phyloP scores from a whole-genome alignment of 2,888 invertebrate genomes.

The Calliscelio sp. region DNA sequence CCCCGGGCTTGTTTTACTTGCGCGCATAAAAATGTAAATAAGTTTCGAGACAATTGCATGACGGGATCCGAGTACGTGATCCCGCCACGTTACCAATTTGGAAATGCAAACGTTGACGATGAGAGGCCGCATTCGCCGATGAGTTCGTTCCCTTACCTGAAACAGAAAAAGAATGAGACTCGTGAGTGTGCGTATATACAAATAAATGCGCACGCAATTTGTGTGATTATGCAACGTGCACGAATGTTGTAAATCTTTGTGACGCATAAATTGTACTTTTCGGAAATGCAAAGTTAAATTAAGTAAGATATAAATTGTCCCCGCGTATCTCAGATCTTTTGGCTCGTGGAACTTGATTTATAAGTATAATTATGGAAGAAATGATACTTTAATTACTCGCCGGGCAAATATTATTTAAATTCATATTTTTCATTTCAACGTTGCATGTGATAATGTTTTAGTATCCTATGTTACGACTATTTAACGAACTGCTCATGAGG shows the following conservation, averaged over 20 bases:
- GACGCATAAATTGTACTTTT: constrained; percentile 57
- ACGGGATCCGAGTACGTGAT: background rate
- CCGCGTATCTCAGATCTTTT: constrained; percentile 56
- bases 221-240: constrained; percentile 47
- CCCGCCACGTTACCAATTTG: constrained; percentile 40
- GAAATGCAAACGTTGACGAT: constrained; percentile 28
- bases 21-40: constrained; percentile 51
- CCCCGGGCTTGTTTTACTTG: constrained; percentile 20
- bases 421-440: constrained; percentile 10
- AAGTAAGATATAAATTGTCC: constrained; percentile 63
- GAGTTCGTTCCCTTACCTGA: constrained; percentile 78
- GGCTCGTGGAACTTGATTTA: constrained; percentile 60
- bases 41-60: constrained; percentile 27
- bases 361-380: constrained; percentile 54
- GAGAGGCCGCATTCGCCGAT: no score
- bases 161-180: constrained; percentile 77
- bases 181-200: constrained; percentile 1
- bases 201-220: constrained; percentile 47
- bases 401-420: constrained; percentile 36
- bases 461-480: background rate
- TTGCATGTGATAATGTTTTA: constrained; percentile 14
- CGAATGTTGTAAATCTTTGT: constrained; percentile 62
- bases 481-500: background rate
- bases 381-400: constrained; percentile 61
- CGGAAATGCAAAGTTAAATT: constrained; percentile 68